A percentile compares a stretch with the other conserved stretches of the same genome.
Evolutionary conservation across 2,888 invertebrate species (phyloP).

Genomic region (Phaonia tiefii): DNA sequence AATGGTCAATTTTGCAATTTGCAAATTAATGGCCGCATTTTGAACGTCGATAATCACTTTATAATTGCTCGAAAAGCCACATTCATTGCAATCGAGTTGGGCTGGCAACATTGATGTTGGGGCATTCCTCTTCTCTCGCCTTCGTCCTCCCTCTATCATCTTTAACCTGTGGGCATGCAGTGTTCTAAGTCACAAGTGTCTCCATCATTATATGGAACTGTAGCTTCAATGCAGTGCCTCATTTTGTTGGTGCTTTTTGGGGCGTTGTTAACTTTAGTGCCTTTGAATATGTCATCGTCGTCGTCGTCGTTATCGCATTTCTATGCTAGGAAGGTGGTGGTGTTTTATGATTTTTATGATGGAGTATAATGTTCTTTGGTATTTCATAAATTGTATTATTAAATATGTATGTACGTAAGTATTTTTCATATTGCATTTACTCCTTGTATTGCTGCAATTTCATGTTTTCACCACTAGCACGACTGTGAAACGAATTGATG

Average conservation of each 20-base stretch:
- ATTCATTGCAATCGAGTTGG: conserved; percentile 46
- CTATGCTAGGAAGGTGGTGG: background rate
- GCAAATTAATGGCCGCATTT: conserved; percentile 65
- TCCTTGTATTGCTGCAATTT: background rate
- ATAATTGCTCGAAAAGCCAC: conserved; percentile 60
- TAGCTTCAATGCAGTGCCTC: conserved; percentile 20
- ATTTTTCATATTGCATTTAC: background rate
- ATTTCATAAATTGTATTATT: conserved; percentile 30
- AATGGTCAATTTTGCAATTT: conserved; percentile 61
- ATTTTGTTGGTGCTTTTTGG: conserved; percentile 31
- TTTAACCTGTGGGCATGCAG: background rate
- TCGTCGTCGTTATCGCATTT: background rate
- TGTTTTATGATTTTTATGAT: too few relatives aligned
- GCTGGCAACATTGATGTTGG: too few relatives aligned
- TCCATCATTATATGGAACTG: conserved; percentile 29
- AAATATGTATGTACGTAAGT: background rate
- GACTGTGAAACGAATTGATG: background rate
- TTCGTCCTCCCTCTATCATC: background rate
- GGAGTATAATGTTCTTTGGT: conserved; percentile 2
- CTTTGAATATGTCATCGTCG: background rate
- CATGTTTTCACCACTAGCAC: background rate
- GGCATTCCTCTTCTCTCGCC: background rate
- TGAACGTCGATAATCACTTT: conserved; percentile 64
- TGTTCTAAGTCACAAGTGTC: conserved; percentile 42
- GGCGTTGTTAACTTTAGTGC: conserved; percentile 47